Evolutionary conservation across 2,888 invertebrate species (phyloP).

Genomic region (Chaitophorus viminalis): DNA sequence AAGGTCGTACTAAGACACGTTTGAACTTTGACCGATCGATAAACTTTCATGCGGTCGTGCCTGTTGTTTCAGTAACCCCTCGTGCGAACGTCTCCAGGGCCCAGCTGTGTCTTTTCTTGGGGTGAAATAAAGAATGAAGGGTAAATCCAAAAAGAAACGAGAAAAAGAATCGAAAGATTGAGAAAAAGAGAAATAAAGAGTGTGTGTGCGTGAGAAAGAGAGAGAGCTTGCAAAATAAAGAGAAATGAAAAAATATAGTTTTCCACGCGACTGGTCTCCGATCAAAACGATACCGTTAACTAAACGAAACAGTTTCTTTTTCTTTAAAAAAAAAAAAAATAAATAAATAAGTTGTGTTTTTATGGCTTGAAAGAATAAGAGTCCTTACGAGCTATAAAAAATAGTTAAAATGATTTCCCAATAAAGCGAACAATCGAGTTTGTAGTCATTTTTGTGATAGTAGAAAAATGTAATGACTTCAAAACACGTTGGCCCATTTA

Average conservation of each 20-base stretch:
- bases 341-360: slow-evolving; percentile 37
- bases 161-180: not conserved
- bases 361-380: slow-evolving; percentile 42
- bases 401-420: slow-evolving; percentile 55
- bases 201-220: not conserved
- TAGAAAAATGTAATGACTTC: slow-evolving; percentile 30
- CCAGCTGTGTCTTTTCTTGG: slow-evolving; percentile 39
- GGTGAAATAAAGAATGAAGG: slow-evolving; percentile 48
- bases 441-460: slow-evolving; percentile 43
- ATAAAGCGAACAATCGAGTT: slow-evolving; percentile 54
- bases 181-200: not conserved
- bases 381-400: slow-evolving; percentile 27
- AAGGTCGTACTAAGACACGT: slow-evolving; percentile 44
- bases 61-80: slow-evolving; percentile 56
- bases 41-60: slow-evolving; percentile 54
- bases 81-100: slow-evolving; percentile 52
- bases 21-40: slow-evolving; percentile 62
- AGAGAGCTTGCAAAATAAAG: not conserved
- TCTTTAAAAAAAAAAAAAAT: slow-evolving; percentile 22
- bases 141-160: slow-evolving; percentile 44
- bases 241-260: slow-evolving; percentile 46
- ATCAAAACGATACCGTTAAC: slow-evolving; percentile 61
- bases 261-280: slow-evolving; percentile 55
- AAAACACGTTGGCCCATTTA: not conserved
- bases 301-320: slow-evolving; percentile 60